Evolutionary conservation across 2,797 vertebrate species (phyloP), one percentile per base, ranked within the genome.

Genomic region (Vespertilio murinus): DNA sequence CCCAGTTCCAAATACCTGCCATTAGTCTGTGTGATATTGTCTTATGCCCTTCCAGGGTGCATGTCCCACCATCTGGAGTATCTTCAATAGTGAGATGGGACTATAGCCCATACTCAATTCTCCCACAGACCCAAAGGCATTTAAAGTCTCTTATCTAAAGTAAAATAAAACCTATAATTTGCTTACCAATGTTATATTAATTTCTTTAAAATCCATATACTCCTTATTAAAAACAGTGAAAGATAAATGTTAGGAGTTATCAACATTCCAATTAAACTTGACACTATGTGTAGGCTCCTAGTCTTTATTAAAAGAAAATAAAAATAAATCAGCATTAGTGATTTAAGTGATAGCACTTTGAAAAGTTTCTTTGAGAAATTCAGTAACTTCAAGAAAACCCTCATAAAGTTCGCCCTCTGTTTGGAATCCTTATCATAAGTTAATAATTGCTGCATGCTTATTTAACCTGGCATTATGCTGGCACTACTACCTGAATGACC

Each of bases 281-380:
- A 77, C 40, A 64, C 9, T 84, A 40, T 67, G 10, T 45, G 12
- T 61, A 52, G 54, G 28, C 67, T 81, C 88, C 42, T 23, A 86
- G 23, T 30, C 61, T 93, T 93, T 52, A 78, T 47, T 18, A 87
- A 94, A 88, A 87, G 7, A 79, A 88, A 73, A 69, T 52, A 35
- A 54, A 83, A 90, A 45, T 20, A 89, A 82, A 91, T 54, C 20
- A 59, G 8, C 30, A 49, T 84, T 25, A 75, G 33, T 77, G 16
- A 92, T 64, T 88, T 56, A 90, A 79, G 52, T 71, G 69, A 82
- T 25, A 18, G 20, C 42, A 64, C 64, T 82, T 49, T 56, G 22
- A 88, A 94, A 92, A 54, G 23, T 73, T 65, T 82, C 79, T 14
- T 52, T 42, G 91, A 65, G n/a, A 94, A 93, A 93, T 64, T n/a